A percentile compares a stretch with the other conserved stretches of the same genome.
Conservation (phyloP, 2,888 invertebrate species). For the Nesidiocoris tenuis region DNA sequence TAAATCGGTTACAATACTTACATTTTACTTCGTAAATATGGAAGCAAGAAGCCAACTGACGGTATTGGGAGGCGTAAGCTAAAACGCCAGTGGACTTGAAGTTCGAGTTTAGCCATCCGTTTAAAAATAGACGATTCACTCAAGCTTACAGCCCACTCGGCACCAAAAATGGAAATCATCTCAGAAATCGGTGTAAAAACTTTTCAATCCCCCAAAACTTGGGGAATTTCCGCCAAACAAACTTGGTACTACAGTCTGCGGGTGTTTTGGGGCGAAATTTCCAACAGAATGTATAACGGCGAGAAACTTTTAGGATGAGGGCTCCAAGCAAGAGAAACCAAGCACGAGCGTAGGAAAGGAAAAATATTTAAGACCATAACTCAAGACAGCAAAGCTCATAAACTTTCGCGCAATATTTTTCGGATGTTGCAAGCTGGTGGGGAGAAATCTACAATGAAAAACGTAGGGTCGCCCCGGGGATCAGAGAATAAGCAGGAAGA, state of each 20-base stretch:
- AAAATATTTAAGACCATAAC: background rate
- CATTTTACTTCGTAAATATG: too few species aligned
- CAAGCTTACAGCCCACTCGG: too few species aligned
- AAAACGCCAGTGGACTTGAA: too few species aligned
- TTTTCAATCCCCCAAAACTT: too few species aligned
- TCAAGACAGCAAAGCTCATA: background rate
- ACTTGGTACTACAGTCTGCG: background rate
- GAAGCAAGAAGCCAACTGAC: too few species aligned
- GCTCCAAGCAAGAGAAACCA: background rate
- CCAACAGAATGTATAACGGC: background rate
- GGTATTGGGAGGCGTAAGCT: too few species aligned
- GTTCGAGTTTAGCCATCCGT: too few species aligned
- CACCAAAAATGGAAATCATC: too few species aligned
- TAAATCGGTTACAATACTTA: too few species aligned
- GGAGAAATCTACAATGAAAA: background rate
- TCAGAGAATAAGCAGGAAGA: background rate
- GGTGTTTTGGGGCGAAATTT: background rate
- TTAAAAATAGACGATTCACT: too few species aligned
- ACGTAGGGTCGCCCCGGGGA: background rate
- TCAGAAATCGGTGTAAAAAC: too few species aligned
- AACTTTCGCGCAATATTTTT: background rate
- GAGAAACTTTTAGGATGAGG: background rate
- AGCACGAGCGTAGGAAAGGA: background rate
- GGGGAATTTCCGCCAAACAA: too few species aligned
- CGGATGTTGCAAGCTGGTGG: background rate